These are phyloP conservation scores for Crossaster papposus DNA, from an alignment of 53 echinoderm and acorn worm species.

Conservation along the genomic window DNA sequence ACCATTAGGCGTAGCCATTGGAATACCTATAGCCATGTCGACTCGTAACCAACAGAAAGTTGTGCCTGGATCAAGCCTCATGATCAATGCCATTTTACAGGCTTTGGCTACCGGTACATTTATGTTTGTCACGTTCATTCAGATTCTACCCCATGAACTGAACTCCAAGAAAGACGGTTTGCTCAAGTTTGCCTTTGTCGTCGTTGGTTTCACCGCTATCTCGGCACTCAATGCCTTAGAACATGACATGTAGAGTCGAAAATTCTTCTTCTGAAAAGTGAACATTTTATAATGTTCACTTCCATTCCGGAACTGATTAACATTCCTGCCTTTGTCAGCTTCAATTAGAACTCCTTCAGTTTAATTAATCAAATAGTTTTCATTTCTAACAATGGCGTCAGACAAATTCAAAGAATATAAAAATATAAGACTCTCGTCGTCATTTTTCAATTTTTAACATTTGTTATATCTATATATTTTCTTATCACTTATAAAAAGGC, in stretches of 20 bases:
- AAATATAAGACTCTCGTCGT: no score
- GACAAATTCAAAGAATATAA: no score
- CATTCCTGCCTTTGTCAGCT: no score
- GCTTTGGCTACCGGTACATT: constrained; percentile 93
- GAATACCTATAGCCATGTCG: constrained; percentile 70
- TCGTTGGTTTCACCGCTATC: constrained; percentile 82
- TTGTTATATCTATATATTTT: no score
- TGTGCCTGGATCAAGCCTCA: constrained; percentile 47
- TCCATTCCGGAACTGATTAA: background rate
- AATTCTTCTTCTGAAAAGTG: background rate
- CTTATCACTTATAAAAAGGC: no score
- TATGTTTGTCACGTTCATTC: constrained; percentile 93
- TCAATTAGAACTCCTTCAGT: no score
- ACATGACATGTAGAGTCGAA: constrained; percentile 28
- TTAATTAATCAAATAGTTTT: no score
- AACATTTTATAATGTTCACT: background rate
- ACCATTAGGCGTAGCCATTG: constrained; percentile 81
- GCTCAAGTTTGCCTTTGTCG: constrained; percentile 72
- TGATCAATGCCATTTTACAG: constrained; percentile 85
- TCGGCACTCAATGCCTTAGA: constrained; percentile 61
- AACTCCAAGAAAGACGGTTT: constrained; percentile 73
- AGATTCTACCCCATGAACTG: constrained; percentile 85
- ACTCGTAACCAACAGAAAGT: constrained; percentile 37
- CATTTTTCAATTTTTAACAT: no score
- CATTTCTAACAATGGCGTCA: no score